Evolutionary conservation across 2,113 vertebrate genomes (phyloP).

Genomic region (Actinemys pallida): DNA sequence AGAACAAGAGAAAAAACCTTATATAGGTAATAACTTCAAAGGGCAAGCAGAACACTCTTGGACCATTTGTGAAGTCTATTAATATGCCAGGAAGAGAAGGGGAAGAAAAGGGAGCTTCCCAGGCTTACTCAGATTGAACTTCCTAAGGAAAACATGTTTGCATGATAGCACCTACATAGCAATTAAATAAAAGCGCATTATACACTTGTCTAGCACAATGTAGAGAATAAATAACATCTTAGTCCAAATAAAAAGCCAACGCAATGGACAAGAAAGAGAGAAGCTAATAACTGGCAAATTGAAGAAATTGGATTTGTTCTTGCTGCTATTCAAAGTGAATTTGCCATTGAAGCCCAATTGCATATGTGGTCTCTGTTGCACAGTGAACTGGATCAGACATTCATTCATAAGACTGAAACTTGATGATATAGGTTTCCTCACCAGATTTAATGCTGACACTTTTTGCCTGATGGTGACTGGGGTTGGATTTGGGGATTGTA

Average conservation of each 20-base stretch:
- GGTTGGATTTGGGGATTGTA: neutral
- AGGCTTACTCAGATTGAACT: slow-evolving; percentile 18
- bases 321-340: neutral
- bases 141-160: slow-evolving; percentile 50
- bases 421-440: neutral
- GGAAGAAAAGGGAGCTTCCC: slow-evolving; percentile 27
- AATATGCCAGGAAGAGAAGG: slow-evolving; percentile 27
- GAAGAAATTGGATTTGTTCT: slow-evolving; percentile 20
- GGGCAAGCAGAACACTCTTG: neutral
- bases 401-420: neutral
- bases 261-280: slow-evolving; percentile 28
- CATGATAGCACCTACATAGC: neutral
- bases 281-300: slow-evolving; percentile 19
- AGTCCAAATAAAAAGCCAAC: slow-evolving; percentile 34
- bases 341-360: neutral
- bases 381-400: neutral
- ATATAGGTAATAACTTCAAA: slow-evolving; percentile 40
- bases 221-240: slow-evolving; percentile 37
- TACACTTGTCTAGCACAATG: neutral
- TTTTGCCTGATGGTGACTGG: neutral
- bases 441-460: neutral
- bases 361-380: neutral
- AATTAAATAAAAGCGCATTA: neutral
- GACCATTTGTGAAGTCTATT: slow-evolving; percentile 36
- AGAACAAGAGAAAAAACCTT: slow-evolving; percentile 26